Evolutionary conservation across 2,797 vertebrate genomes (phyloP).

Genomic region (Anguilla anguilla): DNA sequence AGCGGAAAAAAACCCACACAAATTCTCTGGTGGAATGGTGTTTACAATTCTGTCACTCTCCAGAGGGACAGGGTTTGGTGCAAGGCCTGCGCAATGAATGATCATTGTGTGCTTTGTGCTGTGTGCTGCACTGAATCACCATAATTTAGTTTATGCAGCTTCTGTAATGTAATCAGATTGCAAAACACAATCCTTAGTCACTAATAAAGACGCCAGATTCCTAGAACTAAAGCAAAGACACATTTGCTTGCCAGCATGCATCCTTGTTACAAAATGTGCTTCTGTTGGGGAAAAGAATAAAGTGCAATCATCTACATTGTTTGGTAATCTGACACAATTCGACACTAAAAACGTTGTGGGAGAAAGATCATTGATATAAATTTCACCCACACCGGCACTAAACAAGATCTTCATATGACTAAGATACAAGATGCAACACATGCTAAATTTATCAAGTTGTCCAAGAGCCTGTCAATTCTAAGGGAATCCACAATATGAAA

Average conservation of each 20-base stretch:
- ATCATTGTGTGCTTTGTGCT: background rate
- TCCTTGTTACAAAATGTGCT: background rate
- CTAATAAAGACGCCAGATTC: constrained; percentile 5
- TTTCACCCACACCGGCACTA: too few species aligned
- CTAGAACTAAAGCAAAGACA: background rate
- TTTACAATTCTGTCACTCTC: background rate
- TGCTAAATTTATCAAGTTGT: too few species aligned
- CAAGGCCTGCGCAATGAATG: background rate
- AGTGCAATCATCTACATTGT: background rate
- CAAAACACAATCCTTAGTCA: constrained; percentile 5
- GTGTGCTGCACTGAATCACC: background rate
- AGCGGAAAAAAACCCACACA: background rate
- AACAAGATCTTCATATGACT: too few species aligned
- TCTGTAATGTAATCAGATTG: background rate
- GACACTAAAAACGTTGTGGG: too few species aligned
- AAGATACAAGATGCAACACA: too few species aligned
- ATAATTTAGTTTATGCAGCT: background rate
- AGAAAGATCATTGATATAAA: too few species aligned
- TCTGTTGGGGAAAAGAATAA: background rate
- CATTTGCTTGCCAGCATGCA: background rate
- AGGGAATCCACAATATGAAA: too few species aligned
- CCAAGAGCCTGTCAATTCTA: too few species aligned
- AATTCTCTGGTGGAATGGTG: background rate
- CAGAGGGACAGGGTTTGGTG: background rate
- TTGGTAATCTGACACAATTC: background rate